A percentile compares a stretch with the other conserved stretches of the same genome.
Conservation (phyloP, 2,797 vertebrate genomes). For the Psittacula derbiana region DNA sequence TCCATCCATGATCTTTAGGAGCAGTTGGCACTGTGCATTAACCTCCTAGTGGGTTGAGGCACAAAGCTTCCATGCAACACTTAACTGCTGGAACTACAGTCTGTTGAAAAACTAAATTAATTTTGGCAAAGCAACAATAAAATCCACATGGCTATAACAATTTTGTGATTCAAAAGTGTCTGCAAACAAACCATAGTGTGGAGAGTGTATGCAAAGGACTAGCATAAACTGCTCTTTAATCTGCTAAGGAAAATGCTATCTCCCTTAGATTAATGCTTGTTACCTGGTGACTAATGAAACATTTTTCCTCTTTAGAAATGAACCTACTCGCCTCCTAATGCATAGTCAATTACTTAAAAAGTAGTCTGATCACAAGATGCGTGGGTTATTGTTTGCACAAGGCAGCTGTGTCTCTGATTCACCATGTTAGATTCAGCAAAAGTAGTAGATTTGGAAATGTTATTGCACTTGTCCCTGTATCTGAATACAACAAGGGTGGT, state of each 20-base stretch:
- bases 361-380: not conserved
- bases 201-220: not conserved
- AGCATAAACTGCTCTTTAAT: not conserved
- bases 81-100: conserved; percentile 57
- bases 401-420: not conserved
- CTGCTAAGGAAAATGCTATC: not conserved
- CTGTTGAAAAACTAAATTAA: conserved; percentile 62
- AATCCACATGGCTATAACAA: not conserved
- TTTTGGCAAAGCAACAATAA: conserved; percentile 52
- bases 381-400: not conserved
- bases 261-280: not conserved
- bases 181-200: not conserved
- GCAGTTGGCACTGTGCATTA: conserved; percentile 65
- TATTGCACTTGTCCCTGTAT: fast-evolving
- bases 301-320: not conserved
- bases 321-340: not conserved
- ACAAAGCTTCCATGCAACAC: conserved; percentile 9
- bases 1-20: conserved; percentile 47
- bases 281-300: not conserved
- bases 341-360: not conserved
- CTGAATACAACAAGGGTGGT: not conserved
- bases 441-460: not conserved
- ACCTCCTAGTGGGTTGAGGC: conserved; percentile 54
- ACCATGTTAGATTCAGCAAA: not conserved
- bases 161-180: conserved; percentile 5